Percentiles rank a stretch among this genome's conserved stretches.
Conservation (phyloP, 2,113 vertebrate genomes). For the Myodes glareolus region DNA sequence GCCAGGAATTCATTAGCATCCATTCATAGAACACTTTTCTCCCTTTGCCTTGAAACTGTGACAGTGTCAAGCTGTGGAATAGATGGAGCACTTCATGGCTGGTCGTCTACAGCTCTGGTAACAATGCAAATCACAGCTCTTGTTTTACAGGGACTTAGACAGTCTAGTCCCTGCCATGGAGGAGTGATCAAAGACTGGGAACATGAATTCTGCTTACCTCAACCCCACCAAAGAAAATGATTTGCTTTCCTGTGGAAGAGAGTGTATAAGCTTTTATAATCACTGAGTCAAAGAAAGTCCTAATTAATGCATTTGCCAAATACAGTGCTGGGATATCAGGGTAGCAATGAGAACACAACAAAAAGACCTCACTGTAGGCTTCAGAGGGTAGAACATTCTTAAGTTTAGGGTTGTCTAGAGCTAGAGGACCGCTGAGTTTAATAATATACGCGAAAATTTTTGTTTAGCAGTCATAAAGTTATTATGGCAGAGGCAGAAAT, state of each 20-base stretch:
- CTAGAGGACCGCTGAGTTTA: background rate
- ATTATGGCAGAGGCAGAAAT: background rate
- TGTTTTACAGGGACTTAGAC: background rate
- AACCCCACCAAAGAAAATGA: too few relatives aligned
- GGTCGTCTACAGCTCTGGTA: background rate
- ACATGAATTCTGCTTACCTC: background rate
- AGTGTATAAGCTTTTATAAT: background rate
- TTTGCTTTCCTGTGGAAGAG: background rate
- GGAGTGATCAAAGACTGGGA: background rate
- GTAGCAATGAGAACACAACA: rapidly evolving
- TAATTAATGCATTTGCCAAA: background rate
- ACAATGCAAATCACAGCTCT: background rate
- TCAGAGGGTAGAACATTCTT: background rate
- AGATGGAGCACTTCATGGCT: background rate
- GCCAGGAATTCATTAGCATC: background rate
- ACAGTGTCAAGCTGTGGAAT: background rate
- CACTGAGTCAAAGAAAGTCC: background rate
- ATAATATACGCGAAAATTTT: background rate
- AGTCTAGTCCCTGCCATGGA: background rate
- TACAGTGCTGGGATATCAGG: background rate
- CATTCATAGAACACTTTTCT: background rate
- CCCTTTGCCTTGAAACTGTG: background rate
- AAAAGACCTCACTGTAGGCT: background rate
- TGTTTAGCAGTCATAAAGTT: background rate
- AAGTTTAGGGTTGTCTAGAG: background rate